Conservation (phyloP, 2,113 vertebrate genomes). For the Dolichotis patagonum region DNA sequence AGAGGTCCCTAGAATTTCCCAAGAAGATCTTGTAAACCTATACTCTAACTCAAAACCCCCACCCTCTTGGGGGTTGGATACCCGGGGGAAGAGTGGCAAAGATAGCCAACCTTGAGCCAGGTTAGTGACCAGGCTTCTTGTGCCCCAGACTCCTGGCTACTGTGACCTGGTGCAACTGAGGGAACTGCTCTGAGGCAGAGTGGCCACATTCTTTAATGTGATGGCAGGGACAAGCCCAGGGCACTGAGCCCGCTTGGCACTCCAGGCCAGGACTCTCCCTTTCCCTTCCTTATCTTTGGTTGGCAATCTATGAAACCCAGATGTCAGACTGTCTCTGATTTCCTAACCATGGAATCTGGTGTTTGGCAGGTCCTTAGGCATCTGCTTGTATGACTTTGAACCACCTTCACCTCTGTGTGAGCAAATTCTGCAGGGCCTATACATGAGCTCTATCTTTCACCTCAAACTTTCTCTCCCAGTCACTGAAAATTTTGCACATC, state of each 20-base stretch:
- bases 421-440: background rate
- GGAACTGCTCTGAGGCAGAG: background rate
- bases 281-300: background rate
- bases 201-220: background rate
- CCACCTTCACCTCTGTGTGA: background rate
- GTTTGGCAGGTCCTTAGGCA: constrained; percentile 13
- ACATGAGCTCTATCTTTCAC: background rate
- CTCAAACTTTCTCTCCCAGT: background rate
- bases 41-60: background rate
- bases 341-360: constrained; percentile 33
- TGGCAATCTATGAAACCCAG: background rate
- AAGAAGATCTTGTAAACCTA: background rate
- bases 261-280: background rate
- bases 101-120: background rate
- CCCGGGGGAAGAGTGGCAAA: background rate
- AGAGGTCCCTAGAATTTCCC: background rate
- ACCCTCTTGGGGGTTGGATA: background rate
- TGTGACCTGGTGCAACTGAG: background rate
- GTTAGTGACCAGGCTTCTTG: background rate
- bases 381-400: constrained; percentile 45
- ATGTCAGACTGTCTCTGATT: background rate
- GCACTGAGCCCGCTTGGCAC: background rate
- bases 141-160: background rate
- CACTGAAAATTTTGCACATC: background rate
- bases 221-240: background rate